Conservation (phyloP, 2,113 vertebrate genomes). For the Bombycilla garrulus region DNA sequence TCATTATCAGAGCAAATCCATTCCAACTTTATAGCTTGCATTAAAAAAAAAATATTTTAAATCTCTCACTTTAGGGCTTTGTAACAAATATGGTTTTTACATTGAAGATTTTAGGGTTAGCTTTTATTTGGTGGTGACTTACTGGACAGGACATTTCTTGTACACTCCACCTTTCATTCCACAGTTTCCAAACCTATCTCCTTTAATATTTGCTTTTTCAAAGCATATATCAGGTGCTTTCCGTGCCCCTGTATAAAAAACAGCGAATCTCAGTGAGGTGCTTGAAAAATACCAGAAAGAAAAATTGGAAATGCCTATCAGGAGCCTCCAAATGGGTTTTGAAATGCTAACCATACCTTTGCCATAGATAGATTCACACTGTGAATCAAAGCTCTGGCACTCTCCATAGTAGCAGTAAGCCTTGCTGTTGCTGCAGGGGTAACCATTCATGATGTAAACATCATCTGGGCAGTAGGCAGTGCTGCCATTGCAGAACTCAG, state of each 20-base stretch:
- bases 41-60: not conserved
- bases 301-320: not conserved
- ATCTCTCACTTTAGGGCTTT: not conserved
- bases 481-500: conserved; percentile 82
- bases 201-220: conserved; percentile 68
- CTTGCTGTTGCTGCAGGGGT: conserved; percentile 67
- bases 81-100: not conserved
- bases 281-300: not conserved
- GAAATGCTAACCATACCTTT: conserved; percentile 62
- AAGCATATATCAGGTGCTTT: conserved; percentile 83
- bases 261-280: not conserved
- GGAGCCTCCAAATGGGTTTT: not conserved
- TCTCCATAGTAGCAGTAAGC: conserved; percentile 85
- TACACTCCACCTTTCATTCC: conserved; percentile 15
- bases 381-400: conserved; percentile 84
- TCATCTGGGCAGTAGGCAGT: conserved; percentile 78
- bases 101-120: not conserved
- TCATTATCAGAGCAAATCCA: not conserved
- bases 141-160: conserved; percentile 74
- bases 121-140: conserved; percentile 61
- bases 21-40: not conserved
- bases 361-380: conserved; percentile 81
- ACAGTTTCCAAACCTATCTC: conserved; percentile 85
- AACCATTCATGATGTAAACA: conserved; percentile 82
- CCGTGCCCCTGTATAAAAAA: conserved; percentile 65